Evolutionary conservation across 2,888 invertebrate species (phyloP).

Genomic region (Pseudococcus longispinus): DNA sequence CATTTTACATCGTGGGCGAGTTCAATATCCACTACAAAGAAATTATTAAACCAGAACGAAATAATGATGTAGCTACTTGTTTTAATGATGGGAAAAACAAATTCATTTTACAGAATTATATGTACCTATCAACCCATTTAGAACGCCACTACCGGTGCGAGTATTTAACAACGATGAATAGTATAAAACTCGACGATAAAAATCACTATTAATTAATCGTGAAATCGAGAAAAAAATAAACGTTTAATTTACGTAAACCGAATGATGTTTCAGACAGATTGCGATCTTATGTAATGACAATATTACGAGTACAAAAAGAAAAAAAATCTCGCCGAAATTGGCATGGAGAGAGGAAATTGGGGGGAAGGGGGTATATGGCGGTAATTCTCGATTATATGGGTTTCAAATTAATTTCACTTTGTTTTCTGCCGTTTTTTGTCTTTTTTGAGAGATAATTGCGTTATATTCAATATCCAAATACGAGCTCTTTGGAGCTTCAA

Average conservation of each 20-base stretch:
- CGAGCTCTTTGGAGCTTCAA: no score
- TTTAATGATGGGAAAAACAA: slow-evolving; percentile 15
- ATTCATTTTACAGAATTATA: neutral
- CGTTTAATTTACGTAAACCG: neutral
- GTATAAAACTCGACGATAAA: neutral
- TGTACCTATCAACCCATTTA: neutral
- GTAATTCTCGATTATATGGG: neutral
- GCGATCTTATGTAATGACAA: neutral
- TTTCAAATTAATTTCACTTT: no score
- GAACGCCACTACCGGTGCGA: neutral
- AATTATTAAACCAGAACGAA: slow-evolving; percentile 24
- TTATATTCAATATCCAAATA: no score
- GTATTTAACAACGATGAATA: slow-evolving; percentile 21
- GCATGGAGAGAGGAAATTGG: neutral
- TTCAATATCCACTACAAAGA: neutral
- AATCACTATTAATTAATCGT: slow-evolving; percentile 19
- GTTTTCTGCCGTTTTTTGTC: no score
- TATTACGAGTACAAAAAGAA: neutral
- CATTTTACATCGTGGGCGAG: neutral
- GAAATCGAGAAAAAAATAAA: neutral
- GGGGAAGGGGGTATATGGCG: neutral
- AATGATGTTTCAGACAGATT: neutral
- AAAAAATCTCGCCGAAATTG: neutral
- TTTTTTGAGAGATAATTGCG: no score
- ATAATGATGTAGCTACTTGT: neutral